Percentiles rank a stretch among this genome's conserved stretches.
Conservation (phyloP, 2,113 vertebrate genomes). For the Toxotes chatareus region DNA sequence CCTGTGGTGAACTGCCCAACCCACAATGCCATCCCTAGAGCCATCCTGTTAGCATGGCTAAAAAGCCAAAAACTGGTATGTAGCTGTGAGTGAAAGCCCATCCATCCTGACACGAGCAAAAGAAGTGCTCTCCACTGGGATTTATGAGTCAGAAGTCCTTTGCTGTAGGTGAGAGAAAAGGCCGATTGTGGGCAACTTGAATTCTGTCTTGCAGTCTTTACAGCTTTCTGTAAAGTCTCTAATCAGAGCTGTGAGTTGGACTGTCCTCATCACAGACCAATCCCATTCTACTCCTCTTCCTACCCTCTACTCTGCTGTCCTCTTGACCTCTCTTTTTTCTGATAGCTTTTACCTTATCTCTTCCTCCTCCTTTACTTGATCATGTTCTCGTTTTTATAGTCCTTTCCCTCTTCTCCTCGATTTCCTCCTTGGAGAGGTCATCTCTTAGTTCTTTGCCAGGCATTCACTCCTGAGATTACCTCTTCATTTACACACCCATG, state of each 20-base stretch:
- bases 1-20: not conserved
- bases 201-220: conserved; percentile 46
- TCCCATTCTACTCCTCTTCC: conserved; percentile 46
- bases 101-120: conserved; percentile 22
- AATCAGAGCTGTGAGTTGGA: conserved; percentile 50
- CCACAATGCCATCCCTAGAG: not conserved
- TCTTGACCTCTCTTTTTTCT: conserved; percentile 59
- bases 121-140: conserved; percentile 36
- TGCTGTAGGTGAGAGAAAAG: conserved; percentile 39
- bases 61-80: conserved; percentile 20
- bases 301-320: conserved; percentile 49
- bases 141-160: conserved; percentile 55
- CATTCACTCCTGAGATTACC: conserved; percentile 76
- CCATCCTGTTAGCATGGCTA: not conserved
- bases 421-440: conserved; percentile 70
- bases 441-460: conserved; percentile 71
- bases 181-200: conserved; percentile 14
- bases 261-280: conserved; percentile 59
- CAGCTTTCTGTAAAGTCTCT: conserved; percentile 54
- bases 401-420: conserved; percentile 48
- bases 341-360: conserved; percentile 61
- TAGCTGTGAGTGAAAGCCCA: conserved; percentile 34
- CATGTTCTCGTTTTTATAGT: conserved; percentile 46
- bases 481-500: conserved; percentile 71
- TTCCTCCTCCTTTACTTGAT: conserved; percentile 32